Percentiles rank a stretch among this genome's conserved stretches.
phyloP scores from a whole-genome alignment of 1,140 invertebrate species.

The Macrotrachela quadricornifera region DNA sequence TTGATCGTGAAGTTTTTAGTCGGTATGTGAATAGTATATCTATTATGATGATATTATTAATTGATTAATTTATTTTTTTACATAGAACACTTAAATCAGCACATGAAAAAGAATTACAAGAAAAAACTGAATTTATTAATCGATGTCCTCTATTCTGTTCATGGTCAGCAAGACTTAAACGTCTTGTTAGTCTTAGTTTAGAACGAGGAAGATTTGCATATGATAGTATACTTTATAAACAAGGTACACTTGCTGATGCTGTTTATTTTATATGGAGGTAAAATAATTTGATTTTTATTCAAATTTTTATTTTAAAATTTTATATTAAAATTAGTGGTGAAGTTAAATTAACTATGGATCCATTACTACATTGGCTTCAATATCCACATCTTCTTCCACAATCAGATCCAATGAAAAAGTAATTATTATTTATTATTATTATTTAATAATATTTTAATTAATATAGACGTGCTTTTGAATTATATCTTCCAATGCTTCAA shows the following conservation, averaged over 20 bases:
- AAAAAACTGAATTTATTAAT: constrained; percentile 20
- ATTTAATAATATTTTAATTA: no score
- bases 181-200: constrained; percentile 25
- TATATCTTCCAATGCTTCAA: no score
- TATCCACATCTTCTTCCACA: no score
- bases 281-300: background rate
- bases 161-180: constrained; percentile 24
- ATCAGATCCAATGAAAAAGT: no score
- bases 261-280: constrained; percentile 27
- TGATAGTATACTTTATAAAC: constrained; percentile 18
- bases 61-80: no score
- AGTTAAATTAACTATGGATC: no score
- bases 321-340: no score
- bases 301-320: no score
- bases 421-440: no score
- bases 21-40: background rate
- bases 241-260: constrained; percentile 18
- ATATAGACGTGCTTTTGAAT: no score
- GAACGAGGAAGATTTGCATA: constrained; percentile 20
- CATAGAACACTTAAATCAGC: constrained; percentile 17
- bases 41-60: no score
- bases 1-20: constrained; percentile 14
- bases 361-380: no score
- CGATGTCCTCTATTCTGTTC: constrained; percentile 17
- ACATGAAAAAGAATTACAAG: constrained; percentile 17